Base-by-base conservation (phyloP, 92 coral and sea anemone species). In the Epizoanthus rinbou region DNA sequence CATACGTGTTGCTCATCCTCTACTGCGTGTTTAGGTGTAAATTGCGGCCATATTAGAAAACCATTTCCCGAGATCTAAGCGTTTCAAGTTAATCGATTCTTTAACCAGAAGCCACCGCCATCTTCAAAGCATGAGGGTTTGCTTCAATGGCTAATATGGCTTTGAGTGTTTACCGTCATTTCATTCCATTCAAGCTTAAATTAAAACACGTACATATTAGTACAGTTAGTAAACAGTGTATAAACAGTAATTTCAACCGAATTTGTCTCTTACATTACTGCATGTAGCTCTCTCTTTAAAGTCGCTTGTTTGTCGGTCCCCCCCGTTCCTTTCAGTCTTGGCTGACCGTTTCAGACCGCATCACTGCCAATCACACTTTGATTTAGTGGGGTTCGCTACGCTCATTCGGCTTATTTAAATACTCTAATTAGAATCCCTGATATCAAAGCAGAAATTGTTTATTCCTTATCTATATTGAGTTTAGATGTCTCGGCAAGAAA, bases 81-180 rank as follows among this genome's bases (percentile, higher is more conserved):
- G 52, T 60, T 62, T 39, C 57, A 78, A 78, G 18, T 37, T 19
- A 62, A 50, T 78, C 58, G 43, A 57, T 78, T 78, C 71, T 16
- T 35, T 3, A 78, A 63, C 60, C 60, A 78, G 82, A 63, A 78
- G 19, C 62, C 23, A 67, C 31, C 41, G 33, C 37, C 58, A 19
- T 41, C 70, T 78, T 78, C n/a, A 78, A 60, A 62, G 72, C 82
- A 78, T 69, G 72, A 78, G 70, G 70, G 58, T 59, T 76, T 18
- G 66, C 13, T 57, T 75, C 43, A 17, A 19, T 31, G 70, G 41
- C 56, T 76, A 59, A 59, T 4, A 60, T 58, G 17, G 7, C 70
- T 35, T 41, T 28, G 58, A 57, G 57, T 59, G 82, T 58, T 76
- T 6, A 37, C 82, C 43, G n/a, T 31, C 24, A 47, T 45, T 72